Evolutionary conservation across 1,140 invertebrate species (phyloP).

Genomic region (Battus philenor): DNA sequence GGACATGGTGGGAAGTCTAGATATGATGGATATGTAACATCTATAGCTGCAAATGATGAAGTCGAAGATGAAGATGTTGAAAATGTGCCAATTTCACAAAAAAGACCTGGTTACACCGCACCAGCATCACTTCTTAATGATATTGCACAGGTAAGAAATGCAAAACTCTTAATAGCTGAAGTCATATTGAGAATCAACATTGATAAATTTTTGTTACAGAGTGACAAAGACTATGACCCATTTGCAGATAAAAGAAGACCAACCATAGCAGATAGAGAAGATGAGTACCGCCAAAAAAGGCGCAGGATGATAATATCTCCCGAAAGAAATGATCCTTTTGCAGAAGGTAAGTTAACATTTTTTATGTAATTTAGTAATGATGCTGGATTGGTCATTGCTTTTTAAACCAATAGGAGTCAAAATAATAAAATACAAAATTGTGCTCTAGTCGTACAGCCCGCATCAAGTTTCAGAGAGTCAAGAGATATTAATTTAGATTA

Average conservation of each 20-base stretch:
- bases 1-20: conserved; percentile 81
- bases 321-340: conserved; percentile 97
- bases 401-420: too few relatives aligned
- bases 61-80: conserved; percentile 95
- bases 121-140: conserved; percentile 93
- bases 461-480: too few relatives aligned
- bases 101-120: conserved; percentile 88
- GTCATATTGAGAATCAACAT: conserved; percentile 7
- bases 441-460: too few relatives aligned
- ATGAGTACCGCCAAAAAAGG: conserved; percentile 95
- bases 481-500: too few relatives aligned
- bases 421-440: too few relatives aligned
- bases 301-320: conserved; percentile 96
- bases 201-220: conserved; percentile 76
- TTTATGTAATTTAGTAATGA: too few relatives aligned
- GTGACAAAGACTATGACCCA: conserved; percentile 95
- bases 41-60: conserved; percentile 95
- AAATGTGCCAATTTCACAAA: conserved; percentile 82
- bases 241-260: conserved; percentile 94
- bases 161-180: too few relatives aligned
- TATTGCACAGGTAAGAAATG: conserved; percentile 85
- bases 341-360: conserved; percentile 85
- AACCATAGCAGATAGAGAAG: conserved; percentile 96
- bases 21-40: conserved; percentile 96
- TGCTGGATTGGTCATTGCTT: too few relatives aligned